Conservation (phyloP, 2,888 invertebrate genomes). For the Carabus problematicus region DNA sequence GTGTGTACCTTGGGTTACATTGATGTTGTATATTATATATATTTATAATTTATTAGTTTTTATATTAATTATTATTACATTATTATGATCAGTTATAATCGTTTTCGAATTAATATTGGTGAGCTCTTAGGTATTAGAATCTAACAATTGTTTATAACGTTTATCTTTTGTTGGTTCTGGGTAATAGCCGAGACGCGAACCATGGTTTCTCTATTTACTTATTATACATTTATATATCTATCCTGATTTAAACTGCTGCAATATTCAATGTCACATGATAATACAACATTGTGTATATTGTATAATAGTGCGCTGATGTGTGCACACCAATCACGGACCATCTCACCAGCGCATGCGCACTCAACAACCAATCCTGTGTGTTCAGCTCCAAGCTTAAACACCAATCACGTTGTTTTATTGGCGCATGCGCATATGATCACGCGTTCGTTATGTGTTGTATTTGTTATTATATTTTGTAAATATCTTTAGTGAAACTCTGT, state of each 20-base stretch:
- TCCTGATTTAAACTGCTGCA: no score
- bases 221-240: background rate
- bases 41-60: constrained; percentile 42
- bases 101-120: constrained; percentile 37
- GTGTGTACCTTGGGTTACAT: constrained; percentile 51
- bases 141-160: constrained; percentile 42
- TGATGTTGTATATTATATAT: constrained; percentile 50
- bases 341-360: no score
- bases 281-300: background rate
- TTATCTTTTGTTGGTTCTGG: constrained; percentile 37
- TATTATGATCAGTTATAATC: constrained; percentile 29
- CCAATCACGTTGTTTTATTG: no score
- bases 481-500: constrained; percentile 4
- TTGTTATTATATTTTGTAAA: constrained; percentile 10
- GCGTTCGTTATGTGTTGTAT: background rate
- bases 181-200: constrained; percentile 7
- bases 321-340: no score
- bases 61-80: constrained; percentile 36
- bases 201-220: background rate
- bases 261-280: no score
- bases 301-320: background rate
- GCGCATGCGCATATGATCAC: no score
- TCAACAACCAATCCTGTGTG: no score
- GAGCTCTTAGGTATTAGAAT: constrained; percentile 35
- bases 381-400: no score